Evolutionary conservation across 2,113 vertebrate genomes (phyloP).

Genomic region (Zosterops pallidus): DNA sequence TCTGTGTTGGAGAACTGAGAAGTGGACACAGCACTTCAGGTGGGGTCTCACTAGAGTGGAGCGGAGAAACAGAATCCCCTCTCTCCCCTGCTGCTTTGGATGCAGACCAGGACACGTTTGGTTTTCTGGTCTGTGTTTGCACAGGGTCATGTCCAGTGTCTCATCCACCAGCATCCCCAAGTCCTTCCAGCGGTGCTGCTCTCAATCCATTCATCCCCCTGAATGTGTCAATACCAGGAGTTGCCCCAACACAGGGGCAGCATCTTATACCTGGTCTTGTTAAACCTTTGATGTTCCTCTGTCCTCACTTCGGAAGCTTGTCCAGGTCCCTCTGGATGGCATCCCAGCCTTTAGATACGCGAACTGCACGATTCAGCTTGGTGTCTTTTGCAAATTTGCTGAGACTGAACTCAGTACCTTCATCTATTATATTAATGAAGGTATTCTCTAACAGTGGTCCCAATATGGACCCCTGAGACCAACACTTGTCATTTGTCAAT

Average conservation of each 20-base stretch:
- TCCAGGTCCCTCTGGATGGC: neutral
- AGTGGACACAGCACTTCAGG: neutral
- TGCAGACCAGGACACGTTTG: neutral
- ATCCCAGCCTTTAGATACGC: neutral
- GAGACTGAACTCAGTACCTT: neutral
- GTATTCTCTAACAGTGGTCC: neutral
- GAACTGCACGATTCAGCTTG: neutral
- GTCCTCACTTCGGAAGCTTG: neutral
- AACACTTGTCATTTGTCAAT: neutral
- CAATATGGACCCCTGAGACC: neutral
- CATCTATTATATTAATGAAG: neutral
- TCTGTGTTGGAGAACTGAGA: neutral
- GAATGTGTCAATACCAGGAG: fast-evolving
- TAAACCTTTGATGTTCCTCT: neutral
- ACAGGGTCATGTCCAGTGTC: neutral
- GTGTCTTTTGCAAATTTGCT: neutral
- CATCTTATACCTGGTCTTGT: neutral
- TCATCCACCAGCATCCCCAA: neutral
- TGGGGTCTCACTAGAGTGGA: neutral
- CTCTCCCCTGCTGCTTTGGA: neutral
- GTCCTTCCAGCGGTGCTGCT: neutral
- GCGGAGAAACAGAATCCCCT: neutral
- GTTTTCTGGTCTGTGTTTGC: neutral
- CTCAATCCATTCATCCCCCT: neutral
- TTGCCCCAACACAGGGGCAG: neutral